phyloP scores from a whole-genome alignment of 2,888 invertebrate genomes.

The Tridacna crocea region DNA sequence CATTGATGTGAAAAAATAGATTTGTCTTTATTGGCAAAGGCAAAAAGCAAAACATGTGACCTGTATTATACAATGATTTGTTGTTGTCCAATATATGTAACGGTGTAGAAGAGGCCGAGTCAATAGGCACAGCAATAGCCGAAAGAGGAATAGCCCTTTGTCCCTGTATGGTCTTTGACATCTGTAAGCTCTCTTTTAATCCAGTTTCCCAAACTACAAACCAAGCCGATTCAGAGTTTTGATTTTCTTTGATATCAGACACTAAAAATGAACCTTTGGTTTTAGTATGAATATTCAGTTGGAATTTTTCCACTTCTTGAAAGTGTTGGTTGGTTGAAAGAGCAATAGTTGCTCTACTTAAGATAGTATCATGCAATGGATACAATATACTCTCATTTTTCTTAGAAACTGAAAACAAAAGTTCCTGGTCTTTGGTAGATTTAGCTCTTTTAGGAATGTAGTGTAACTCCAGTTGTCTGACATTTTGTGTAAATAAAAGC shows the following conservation, averaged over 20 bases:
- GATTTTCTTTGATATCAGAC: background rate
- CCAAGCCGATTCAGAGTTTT: constrained; percentile 17
- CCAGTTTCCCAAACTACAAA: constrained; percentile 49
- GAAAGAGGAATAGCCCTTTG: constrained; percentile 67
- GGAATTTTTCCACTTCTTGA: background rate
- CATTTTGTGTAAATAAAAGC: constrained; percentile 81
- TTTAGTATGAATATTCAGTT: background rate
- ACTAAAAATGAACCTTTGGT: background rate
- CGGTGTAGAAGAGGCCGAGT: background rate
- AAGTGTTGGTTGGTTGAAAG: background rate
- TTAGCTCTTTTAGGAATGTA: constrained; percentile 59
- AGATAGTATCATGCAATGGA: background rate
- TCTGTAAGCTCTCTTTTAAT: constrained; percentile 2
- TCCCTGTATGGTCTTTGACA: constrained; percentile 2
- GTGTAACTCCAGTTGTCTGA: constrained; percentile 71
- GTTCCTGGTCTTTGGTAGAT: background rate
- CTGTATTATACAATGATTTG: constrained; percentile 62
- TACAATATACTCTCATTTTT: background rate
- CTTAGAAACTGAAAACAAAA: background rate
- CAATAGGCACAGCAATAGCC: constrained; percentile 71
- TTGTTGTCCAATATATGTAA: background rate
- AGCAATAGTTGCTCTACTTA: background rate
- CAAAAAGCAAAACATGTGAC: constrained; percentile 76
- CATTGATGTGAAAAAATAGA: constrained; percentile 80
- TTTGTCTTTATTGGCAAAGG: constrained; percentile 76